Base-by-base conservation (phyloP, 2,888 invertebrate species). In the Chorisops tibialis region DNA sequence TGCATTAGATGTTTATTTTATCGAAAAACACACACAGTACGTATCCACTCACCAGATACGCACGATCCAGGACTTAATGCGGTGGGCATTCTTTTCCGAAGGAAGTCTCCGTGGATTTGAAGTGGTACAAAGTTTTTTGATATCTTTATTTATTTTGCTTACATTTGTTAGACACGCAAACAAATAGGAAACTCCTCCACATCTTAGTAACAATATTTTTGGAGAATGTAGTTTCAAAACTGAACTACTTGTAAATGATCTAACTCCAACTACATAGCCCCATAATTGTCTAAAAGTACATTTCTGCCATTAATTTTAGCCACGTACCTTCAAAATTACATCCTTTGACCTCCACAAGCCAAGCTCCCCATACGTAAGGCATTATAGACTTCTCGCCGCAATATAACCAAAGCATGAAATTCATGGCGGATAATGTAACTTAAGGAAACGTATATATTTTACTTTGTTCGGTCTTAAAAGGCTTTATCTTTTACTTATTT, bases 381-480 rank as follows among this genome's bases (percentile, higher is more conserved):
- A 61, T n/a, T 30, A 30, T 30, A 30, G 30, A 2, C 30, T 30
- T 30, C 30, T 30, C 30, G 9, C 30, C 30, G 9, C 30, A 30
- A 30, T 30, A 30, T 9, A 30, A 30, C 30, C 30, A 9, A 9
- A 30, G 30, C 30, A 30, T 48, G 56, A 61, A 61, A 61, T 61
- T 61, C 61, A 61, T 61, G 47, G 54, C 30, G 61, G 54, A 61
- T 62, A 56, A 62, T 50, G 58, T 56, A 62, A 62, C 56, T 58
- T 62, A 58, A 62, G 62, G 58, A 62, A 58, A 58, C 62, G 56
- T 56, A 62, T 62, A 62, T 62, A 62, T 62, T 62, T 62, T 62
- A 62, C 62, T 62, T 62, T 58, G 58, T 62, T 48, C 49, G 30
- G 62, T 56, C 62, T 62, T 62, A 62, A 62, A 62, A 49, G 62